Percentiles rank a stretch among this genome's conserved stretches.
phyloP scores from a whole-genome alignment of 2,113 vertebrate species.

The Anas platyrhynchos region DNA sequence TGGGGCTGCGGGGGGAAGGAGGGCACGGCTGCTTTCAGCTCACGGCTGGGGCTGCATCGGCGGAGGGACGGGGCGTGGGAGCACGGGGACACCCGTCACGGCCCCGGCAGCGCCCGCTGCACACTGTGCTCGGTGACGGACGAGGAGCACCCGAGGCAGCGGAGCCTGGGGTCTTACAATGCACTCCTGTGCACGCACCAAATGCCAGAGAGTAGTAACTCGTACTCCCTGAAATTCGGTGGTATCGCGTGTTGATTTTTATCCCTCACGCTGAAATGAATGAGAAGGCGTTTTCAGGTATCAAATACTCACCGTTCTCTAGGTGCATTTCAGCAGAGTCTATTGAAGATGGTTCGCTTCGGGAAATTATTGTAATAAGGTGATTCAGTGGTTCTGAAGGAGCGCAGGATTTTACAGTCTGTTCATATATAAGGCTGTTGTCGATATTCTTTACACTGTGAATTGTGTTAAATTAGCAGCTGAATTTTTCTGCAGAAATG shows the following conservation, averaged over 20 bases:
- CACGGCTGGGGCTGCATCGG: background rate
- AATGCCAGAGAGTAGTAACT: background rate
- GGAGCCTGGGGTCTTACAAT: background rate
- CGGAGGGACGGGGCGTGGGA: background rate
- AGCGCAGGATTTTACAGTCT: constrained; percentile 8
- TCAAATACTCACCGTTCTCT: background rate
- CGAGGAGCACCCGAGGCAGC: background rate
- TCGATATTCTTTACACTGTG: background rate
- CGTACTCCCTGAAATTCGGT: background rate
- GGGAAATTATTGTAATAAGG: background rate
- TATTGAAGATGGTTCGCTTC: background rate
- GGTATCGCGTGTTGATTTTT: background rate
- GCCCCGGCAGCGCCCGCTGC: background rate
- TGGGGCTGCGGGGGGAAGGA: background rate
- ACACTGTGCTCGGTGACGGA: background rate
- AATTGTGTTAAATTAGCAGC: background rate
- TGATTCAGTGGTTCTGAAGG: background rate
- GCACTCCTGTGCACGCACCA: background rate
- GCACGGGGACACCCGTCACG: constrained; percentile 36
- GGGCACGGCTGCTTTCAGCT: background rate
- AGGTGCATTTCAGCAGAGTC: background rate
- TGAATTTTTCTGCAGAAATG: constrained; percentile 25
- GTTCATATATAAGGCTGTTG: background rate
- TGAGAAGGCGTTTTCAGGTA: background rate
- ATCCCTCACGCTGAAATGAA: background rate